Percentiles rank a stretch among this genome's conserved stretches.
phyloP scores from a whole-genome alignment of 2,113 vertebrate genomes.

The Anoura caudifer region DNA sequence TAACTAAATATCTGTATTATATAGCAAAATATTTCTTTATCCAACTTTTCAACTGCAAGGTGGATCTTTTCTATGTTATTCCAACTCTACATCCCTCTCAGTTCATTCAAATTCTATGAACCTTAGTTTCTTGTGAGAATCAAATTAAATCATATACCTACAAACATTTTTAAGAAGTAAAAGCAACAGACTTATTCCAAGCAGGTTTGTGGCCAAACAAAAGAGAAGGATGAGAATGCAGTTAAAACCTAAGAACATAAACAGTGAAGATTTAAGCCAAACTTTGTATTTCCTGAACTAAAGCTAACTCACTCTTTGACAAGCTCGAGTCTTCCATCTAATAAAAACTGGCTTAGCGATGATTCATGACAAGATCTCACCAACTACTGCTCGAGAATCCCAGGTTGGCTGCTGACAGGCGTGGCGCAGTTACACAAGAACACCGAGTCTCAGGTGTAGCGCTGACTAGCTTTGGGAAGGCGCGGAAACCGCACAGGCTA shows the following conservation, averaged over 20 bases:
- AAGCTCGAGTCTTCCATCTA: slow-evolving; percentile 16
- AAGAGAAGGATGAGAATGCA: background rate
- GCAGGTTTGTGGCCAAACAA: background rate
- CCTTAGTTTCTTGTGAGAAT: slow-evolving; percentile 8
- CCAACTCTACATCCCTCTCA: background rate
- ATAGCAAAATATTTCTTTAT: slow-evolving; percentile 30
- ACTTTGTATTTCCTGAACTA: background rate
- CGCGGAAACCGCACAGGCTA: background rate
- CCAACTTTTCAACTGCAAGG: background rate
- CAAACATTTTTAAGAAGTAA: background rate
- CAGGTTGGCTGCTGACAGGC: background rate
- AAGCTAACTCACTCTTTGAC: background rate
- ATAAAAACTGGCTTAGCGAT: background rate
- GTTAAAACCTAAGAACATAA: background rate
- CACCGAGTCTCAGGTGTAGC: background rate
- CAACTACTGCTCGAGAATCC: background rate
- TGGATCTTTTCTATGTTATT: background rate
- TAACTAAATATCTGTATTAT: slow-evolving; percentile 7
- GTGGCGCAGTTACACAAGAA: background rate
- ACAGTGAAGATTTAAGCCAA: background rate
- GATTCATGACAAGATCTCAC: background rate
- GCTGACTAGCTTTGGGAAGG: background rate
- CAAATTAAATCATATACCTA: slow-evolving; percentile 1
- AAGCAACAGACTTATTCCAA: background rate
- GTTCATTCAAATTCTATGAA: slow-evolving; percentile 8